Base-by-base conservation (phyloP, 2,888 invertebrate genomes). In the Lissonota sp. region DNA sequence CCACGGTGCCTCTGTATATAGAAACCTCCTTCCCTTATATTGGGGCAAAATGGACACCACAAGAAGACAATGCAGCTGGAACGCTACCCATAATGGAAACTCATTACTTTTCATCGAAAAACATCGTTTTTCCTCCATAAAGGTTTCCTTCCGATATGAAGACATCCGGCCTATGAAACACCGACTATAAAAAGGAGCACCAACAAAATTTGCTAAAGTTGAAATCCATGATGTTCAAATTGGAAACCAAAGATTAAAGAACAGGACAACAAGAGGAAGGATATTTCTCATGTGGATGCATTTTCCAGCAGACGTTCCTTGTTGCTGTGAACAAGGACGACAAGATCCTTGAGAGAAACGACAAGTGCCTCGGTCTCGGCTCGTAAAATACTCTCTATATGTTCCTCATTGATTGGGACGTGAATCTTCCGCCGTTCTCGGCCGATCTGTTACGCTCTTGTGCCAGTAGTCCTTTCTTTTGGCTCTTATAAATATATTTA, bases 361-460 rank as follows among this genome's bases (percentile, higher is more conserved):
- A 88, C 87, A 79, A 80, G 87, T 89, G 89, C 88, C 89, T 85
- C 87, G 90, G 87, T 89, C 85, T 74, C 70, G 26, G 88, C 87
- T 90, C 91, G 90, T 92, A 92, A 92, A 26, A 92, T 92, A 91
- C 88, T 87, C 26, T 26, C 85, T 87, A 86, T 87, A 86, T 86
- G 86, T 87, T 85, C 85, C 80, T 83, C 89, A 89, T 89, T 91
- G 91, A 91, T 91, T 91, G 89, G 91, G 88, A 89, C 88, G 90
- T 91, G 90, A 91, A 91, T 91, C 90, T 90, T 88, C 86, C 84
- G 67, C 1, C 78, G 60, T 81, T 74, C 55, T 57, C 60, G 73
- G 46, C 67, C 64, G 60, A 62, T 62, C 73, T 51, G 57, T 73
- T 58, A 39, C 39, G 57, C 69, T 42, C 39, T n/a, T n/a, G 26